phyloP scores from a whole-genome alignment of 1,140 invertebrate species.

The Lasioglossum albipes region DNA sequence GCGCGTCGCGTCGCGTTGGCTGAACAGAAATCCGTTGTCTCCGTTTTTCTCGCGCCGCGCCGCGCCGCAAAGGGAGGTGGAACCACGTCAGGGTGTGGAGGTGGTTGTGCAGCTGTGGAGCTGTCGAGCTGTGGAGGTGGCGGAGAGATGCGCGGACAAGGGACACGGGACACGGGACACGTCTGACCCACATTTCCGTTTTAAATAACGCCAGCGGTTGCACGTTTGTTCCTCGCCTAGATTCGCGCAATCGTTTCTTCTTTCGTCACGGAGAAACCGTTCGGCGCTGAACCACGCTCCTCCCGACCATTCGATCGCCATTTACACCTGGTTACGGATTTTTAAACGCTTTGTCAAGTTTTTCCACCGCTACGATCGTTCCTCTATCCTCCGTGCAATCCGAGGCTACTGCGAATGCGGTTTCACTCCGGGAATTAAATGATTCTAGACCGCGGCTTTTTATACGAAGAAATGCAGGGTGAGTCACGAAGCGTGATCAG shows the following conservation, averaged over 20 bases:
- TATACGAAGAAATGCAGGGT: too few relatives aligned
- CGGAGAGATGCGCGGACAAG: constrained; percentile 18
- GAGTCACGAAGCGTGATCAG: too few relatives aligned
- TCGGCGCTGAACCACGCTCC: neutral
- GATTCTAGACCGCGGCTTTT: too few relatives aligned
- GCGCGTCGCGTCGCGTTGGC: neutral
- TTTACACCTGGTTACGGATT: too few relatives aligned
- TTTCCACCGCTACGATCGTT: too few relatives aligned
- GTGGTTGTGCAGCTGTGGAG: too few relatives aligned
- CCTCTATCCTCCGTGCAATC: too few relatives aligned
- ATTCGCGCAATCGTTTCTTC: constrained; percentile 12
- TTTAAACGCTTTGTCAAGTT: too few relatives aligned
- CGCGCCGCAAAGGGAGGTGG: constrained; percentile 13
- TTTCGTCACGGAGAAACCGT: neutral
- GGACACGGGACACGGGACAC: constrained; percentile 20
- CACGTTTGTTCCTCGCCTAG: constrained; percentile 32
- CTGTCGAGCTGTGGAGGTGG: neutral
- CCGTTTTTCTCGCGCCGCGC: constrained; percentile 25
- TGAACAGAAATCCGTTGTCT: constrained; percentile 17
- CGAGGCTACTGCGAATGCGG: too few relatives aligned
- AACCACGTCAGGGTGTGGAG: neutral
- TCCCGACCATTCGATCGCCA: too few relatives aligned
- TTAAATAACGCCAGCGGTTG: constrained; percentile 67
- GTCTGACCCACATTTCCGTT: constrained; percentile 71
- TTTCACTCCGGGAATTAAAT: too few relatives aligned